These are phyloP conservation scores for Drosophila maculinotata DNA, from an alignment of 2,888 invertebrate species.

Conservation along the genomic window DNA sequence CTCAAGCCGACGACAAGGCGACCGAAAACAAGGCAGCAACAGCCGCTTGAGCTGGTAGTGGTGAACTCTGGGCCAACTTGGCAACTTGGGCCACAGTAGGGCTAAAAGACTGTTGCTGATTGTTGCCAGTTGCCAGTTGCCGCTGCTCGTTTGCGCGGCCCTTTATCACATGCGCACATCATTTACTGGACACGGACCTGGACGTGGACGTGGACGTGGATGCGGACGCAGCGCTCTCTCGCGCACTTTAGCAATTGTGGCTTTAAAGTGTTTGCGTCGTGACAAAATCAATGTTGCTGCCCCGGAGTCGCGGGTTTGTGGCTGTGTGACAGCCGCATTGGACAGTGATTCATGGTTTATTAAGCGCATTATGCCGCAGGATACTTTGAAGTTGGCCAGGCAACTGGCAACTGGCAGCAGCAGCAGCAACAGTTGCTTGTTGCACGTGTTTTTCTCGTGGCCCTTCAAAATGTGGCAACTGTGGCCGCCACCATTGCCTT, in stretches of 20 bases:
- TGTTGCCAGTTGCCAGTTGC: constrained; percentile 14
- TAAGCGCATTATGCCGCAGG: constrained; percentile 84
- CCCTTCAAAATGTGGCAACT: constrained; percentile 66
- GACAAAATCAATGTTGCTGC: constrained; percentile 82
- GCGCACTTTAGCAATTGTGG: constrained; percentile 77
- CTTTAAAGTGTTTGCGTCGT: constrained; percentile 81
- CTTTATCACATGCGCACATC: constrained; percentile 81
- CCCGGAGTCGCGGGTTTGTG: constrained; percentile 7
- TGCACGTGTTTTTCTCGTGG: constrained; percentile 66
- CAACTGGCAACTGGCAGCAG: constrained; percentile 20
- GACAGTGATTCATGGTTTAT: constrained; percentile 84
- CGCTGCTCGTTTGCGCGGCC: constrained; percentile 63
- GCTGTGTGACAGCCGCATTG: constrained; percentile 68
- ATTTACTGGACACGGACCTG: too few species aligned
- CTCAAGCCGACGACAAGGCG: constrained; percentile 69
- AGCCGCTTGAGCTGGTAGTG: constrained; percentile 17
- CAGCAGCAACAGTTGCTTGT: constrained; percentile 25
- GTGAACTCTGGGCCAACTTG: constrained; percentile 19
- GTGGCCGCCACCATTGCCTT: constrained; percentile 40
- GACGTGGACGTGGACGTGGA: constrained; percentile 39
- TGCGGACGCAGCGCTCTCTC: neutral
- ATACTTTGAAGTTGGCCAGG: constrained; percentile 74
- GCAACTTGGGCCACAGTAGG: constrained; percentile 21
- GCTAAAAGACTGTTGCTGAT: constrained; percentile 26
- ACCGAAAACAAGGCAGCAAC: constrained; percentile 45